These are phyloP conservation scores for Hyperopisus bebe DNA, from an alignment of 2,113 vertebrate species.

Conservation along the genomic window DNA sequence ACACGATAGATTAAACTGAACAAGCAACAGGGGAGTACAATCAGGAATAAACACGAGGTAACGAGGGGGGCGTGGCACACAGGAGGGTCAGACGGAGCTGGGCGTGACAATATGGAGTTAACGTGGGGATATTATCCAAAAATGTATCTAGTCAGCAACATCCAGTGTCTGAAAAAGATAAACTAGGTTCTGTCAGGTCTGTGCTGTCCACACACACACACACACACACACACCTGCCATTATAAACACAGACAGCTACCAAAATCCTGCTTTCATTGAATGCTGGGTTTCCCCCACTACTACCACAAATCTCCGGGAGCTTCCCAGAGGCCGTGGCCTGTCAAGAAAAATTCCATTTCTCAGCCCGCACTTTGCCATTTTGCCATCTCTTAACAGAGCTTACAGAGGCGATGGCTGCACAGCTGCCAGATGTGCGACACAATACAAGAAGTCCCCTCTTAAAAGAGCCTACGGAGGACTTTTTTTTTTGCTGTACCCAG, in stretches of 20 bases:
- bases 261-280: conserved; percentile 54
- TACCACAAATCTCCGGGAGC: conserved; percentile 47
- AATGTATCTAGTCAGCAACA: not conserved
- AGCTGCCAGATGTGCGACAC: conserved; percentile 50
- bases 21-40: no score
- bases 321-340: conserved; percentile 58
- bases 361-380: conserved; percentile 73
- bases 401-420: conserved; percentile 66
- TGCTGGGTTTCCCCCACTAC: conserved; percentile 42
- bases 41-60: no score
- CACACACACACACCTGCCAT: conserved; percentile 60
- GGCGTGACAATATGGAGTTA: not conserved
- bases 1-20: no score
- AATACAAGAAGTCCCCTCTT: conserved; percentile 67
- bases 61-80: no score
- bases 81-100: no score
- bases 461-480: conserved; percentile 73
- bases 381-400: conserved; percentile 71
- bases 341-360: conserved; percentile 65
- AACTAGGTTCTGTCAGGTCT: conserved; percentile 53
- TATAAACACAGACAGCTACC: conserved; percentile 68
- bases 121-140: not conserved
- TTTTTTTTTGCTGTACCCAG: conserved; percentile 55
- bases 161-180: conserved; percentile 44
- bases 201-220: conserved; percentile 62